A percentile compares a stretch with the other conserved stretches of the same genome.
phyloP scores from a whole-genome alignment of 23 tunicate species.

The Clavelina lepadiformis region DNA sequence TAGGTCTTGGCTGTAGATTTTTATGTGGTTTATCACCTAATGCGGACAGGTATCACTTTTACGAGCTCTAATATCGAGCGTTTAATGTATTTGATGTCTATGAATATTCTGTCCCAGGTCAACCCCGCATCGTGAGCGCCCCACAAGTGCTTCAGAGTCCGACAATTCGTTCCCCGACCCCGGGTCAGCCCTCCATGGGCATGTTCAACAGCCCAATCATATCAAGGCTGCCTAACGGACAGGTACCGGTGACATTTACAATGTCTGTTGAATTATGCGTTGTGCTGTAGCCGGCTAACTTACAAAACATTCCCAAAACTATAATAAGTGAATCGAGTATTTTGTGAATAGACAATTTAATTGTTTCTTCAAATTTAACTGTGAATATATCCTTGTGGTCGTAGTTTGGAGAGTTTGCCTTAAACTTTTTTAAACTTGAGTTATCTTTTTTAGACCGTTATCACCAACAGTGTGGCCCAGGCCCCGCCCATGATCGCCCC shows the following conservation, averaged over 20 bases:
- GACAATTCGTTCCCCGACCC: constrained; percentile 61
- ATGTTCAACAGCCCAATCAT: constrained; percentile 60
- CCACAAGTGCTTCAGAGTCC: constrained; percentile 54
- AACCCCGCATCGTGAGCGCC: constrained; percentile 35
- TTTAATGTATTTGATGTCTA: neutral
- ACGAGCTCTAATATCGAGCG: too few species aligned
- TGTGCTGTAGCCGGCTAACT: too few species aligned
- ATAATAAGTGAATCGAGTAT: too few species aligned
- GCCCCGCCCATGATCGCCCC: constrained; percentile 73
- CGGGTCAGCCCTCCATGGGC: constrained; percentile 65
- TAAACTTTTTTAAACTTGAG: neutral
- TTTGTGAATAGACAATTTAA: too few species aligned
- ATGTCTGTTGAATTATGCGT: too few species aligned
- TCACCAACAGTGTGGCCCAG: constrained; percentile 64
- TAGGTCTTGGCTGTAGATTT: too few species aligned
- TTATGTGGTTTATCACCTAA: too few species aligned
- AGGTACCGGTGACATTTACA: constrained; percentile 38
- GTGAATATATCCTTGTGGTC: neutral
- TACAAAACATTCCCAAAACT: too few species aligned
- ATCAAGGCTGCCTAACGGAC: constrained; percentile 90
- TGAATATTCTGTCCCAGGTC: constrained; percentile 19
- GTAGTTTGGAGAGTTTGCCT: neutral
- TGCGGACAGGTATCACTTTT: too few species aligned
- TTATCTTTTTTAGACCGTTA: constrained; percentile 48
- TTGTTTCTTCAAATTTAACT: neutral